Evolutionary conservation across 2,888 invertebrate genomes (phyloP), one percentile per base, ranked within the genome.

Genomic region (Tachina lurida): DNA sequence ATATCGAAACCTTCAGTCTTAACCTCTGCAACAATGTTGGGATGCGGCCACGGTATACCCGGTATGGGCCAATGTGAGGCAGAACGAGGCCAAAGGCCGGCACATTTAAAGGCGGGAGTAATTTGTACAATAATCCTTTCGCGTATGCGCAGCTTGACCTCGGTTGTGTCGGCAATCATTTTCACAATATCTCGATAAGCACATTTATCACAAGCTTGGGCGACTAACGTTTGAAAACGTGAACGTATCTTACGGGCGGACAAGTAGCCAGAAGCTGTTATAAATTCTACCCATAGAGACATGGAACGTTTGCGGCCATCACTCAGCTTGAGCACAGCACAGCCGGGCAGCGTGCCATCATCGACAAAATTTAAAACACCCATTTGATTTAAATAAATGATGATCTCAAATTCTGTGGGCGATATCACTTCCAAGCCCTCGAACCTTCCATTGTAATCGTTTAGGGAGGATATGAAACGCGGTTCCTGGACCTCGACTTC

Each of bases 301-400:
- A 98, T 98, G 89, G 98, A 98, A 77, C 98, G 95, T 92, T 98
- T 98, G 87, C 98, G 95, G 87, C 98, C 98, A 94, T 98, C 98
- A 94, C 97, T 97, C 54, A 98, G 94, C 93, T 98, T 98, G 67
- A 98, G 94, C 67, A 98, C 98, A 49, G 98, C 98, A 93, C 98
- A 98, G 31, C 98, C 98, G 3, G 97, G 97, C 88, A 98, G 93
- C 0, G 97, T 97, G 7, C 98, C 98, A 93, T 98, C 98, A 93
- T 99, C 98, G 73, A 98, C 98, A 92, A 98, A 99, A 93, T 98
- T 99, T 90, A 98, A 95, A n/a, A 99, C 98, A 2, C 98, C 98
- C 98, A 98, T 99, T 93, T 99, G 98, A 93, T 98, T 98, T 85
- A 98, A 94, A 92, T 98, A 98, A 88, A 98, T 96, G 88, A 98